Base-by-base conservation (phyloP, 2,888 invertebrate genomes). In the Strigamia crassipes region DNA sequence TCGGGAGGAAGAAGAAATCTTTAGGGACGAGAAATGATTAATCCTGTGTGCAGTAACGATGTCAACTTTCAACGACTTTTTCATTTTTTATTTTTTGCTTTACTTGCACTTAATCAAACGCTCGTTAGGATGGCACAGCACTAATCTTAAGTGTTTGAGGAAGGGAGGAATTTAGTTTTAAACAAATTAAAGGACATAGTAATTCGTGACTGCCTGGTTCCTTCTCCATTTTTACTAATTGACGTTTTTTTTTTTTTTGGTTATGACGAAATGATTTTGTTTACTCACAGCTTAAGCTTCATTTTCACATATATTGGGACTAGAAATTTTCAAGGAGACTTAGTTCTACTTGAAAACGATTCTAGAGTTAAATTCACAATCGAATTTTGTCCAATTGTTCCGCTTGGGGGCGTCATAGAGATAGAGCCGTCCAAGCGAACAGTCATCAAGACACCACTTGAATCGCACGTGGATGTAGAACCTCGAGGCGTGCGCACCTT, bases 381-480 rank as follows among this genome's bases (percentile, higher is more conserved):
- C 73, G 73, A 73, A 73, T 73, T 73, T 73, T 31, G 73, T 73
- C 73, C 73, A 73, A 73, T 73, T 73, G 73, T 73, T 73, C 73
- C 73, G 31, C 73, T 73, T 73, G 73, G 73, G 73, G 73, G 31
- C 31, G 73, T 27, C 31, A 31, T 73, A 73, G 73, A 73, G 73
- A 73, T 73, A 73, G 73, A 73, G 73, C 73, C 73, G 73, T 73
- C 73, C 73, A 73, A 73, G 73, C 73, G 73, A 73, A n/a, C 73
- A 73, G 27, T 73, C 73, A 73, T 73, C 73, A 73, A 73, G 73
- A 73, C 73, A 73, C 73, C 31, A 73, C 73, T 73, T 31, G 73
- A 73, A 73, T 73, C 73, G 73, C 73, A 27, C 27, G 73, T 73
- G 73, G 73, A 73, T 31, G 73, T 73, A 31, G 73, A 73, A 73